These are phyloP conservation scores for Whitmania pigra DNA, from an alignment of 1,140 invertebrate genomes.

Conservation along the genomic window DNA sequence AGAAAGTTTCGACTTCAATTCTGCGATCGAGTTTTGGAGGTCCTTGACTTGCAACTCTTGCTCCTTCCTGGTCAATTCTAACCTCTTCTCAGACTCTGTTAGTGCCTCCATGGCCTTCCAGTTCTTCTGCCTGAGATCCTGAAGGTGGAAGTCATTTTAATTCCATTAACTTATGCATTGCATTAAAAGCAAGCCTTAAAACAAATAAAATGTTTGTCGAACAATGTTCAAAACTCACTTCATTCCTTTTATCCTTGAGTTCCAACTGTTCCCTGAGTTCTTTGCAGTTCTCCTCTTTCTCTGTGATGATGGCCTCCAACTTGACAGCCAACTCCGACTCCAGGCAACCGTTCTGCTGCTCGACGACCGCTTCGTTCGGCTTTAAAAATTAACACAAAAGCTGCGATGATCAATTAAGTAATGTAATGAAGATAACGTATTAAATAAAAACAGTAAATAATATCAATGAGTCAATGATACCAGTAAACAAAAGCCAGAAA, in stretches of 20 bases:
- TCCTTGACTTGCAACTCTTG: neutral
- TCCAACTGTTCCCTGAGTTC: neutral
- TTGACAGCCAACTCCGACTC: neutral
- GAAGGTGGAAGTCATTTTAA: neutral
- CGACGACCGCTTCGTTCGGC: neutral
- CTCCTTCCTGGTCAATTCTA: neutral
- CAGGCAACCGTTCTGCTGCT: neutral
- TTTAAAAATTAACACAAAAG: no score
- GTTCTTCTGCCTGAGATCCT: constrained; percentile 15
- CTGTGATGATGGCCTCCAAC: neutral
- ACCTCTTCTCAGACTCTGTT: constrained; percentile 7
- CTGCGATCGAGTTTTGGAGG: neutral
- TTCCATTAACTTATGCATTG: no score
- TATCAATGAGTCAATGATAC: no score
- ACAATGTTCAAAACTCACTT: neutral
- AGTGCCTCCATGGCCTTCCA: constrained; percentile 19
- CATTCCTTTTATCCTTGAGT: constrained; percentile 8
- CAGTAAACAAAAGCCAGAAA: no score
- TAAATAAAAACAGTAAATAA: no score
- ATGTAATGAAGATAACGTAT: no score
- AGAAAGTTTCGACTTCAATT: neutral
- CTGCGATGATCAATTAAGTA: no score
- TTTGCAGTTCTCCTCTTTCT: neutral
- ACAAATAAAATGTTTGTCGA: neutral
- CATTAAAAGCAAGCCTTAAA: no score